Percentiles rank a stretch among this genome's conserved stretches.
Conservation (phyloP, 2,113 vertebrate species). For the Corythornis cristatus region DNA sequence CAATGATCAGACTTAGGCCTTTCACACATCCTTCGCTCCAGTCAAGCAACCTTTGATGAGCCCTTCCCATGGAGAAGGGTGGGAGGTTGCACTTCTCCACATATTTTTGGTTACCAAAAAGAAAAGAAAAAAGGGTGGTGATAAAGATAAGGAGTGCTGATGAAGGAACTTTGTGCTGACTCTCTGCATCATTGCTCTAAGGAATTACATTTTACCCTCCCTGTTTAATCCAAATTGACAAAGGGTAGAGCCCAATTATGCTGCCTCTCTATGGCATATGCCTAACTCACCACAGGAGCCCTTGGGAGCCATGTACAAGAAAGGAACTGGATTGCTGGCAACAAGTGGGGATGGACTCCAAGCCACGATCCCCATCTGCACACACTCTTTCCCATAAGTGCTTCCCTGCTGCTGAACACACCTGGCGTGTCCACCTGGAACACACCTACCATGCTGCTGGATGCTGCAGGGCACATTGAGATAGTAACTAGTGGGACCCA, state of each 20-base stretch:
- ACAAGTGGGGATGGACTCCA: slow-evolving; percentile 10
- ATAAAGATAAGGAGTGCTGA: background rate
- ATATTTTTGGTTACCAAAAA: slow-evolving; percentile 24
- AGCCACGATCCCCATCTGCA: slow-evolving; percentile 6
- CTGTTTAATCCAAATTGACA: background rate
- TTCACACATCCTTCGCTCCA: slow-evolving; percentile 55
- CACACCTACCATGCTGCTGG: slow-evolving; percentile 64
- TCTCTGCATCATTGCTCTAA: background rate
- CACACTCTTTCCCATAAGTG: slow-evolving; percentile 58
- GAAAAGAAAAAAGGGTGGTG: background rate
- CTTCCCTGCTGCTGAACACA: slow-evolving; percentile 69
- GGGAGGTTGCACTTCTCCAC: slow-evolving; percentile 26
- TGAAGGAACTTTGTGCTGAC: slow-evolving; percentile 39
- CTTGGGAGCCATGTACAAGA: background rate
- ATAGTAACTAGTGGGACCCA: slow-evolving; percentile 68
- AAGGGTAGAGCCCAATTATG: background rate
- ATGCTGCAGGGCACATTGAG: slow-evolving; percentile 65
- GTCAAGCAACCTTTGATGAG: slow-evolving; percentile 59
- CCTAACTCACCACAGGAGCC: background rate
- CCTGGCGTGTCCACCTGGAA: slow-evolving; percentile 60
- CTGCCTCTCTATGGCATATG: background rate
- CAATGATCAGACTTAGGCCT: slow-evolving; percentile 54
- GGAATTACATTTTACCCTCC: background rate
- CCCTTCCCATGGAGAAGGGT: slow-evolving; percentile 37
- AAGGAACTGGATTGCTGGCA: slow-evolving; percentile 9